Evolutionary conservation across 1,140 invertebrate genomes (phyloP), one percentile per base, ranked within the genome.

Genomic region (Papilio machaon): DNA sequence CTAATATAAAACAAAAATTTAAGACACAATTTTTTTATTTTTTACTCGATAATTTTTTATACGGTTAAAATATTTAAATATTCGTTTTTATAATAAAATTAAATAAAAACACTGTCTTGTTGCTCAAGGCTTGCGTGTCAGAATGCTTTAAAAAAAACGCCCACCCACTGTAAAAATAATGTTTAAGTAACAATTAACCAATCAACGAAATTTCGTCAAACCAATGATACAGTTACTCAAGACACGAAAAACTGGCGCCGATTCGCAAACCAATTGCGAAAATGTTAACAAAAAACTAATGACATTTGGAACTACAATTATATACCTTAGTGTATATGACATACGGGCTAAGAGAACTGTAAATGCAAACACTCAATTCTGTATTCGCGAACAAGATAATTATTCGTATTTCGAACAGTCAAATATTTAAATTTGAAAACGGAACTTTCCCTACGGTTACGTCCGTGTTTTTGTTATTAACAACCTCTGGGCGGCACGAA

Each of bases 141-240:
- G 80, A 82, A 82, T 80, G 81, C 47, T 43, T 83, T 67, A 77
- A 81, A 86, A 86, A 89, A 87, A 88, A 86, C 84, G 82, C 79
- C 54, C 81, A 85, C 83, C 82, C 82, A 84, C 75, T 75, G 83
- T 85, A 89, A 87, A 81, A 87, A 88, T 80, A 82, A 78, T 85
- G 75, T 13, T 81, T 82, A 67, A 54, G 77, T 74, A 84, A 82
- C 81, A 90, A 91, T 91, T 90, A 91, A 92, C 88, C 87, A 92
- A 92, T 92, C 87, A 88, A 43, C 80, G 70, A 86, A 88, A 88
- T 90, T 92, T 90, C 89, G 88, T 90, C 89, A 92, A 90, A 90
- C 85, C 86, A 87, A 89, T 91, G 91, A 84, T 91, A 92, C 90
- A 92, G 91, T 92, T 92, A 91, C 88, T 85, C 87, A 85, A 85